Evolutionary conservation across 2,888 invertebrate species (phyloP), one percentile per base, ranked within the genome.

Genomic region (Plebejus melissa): DNA sequence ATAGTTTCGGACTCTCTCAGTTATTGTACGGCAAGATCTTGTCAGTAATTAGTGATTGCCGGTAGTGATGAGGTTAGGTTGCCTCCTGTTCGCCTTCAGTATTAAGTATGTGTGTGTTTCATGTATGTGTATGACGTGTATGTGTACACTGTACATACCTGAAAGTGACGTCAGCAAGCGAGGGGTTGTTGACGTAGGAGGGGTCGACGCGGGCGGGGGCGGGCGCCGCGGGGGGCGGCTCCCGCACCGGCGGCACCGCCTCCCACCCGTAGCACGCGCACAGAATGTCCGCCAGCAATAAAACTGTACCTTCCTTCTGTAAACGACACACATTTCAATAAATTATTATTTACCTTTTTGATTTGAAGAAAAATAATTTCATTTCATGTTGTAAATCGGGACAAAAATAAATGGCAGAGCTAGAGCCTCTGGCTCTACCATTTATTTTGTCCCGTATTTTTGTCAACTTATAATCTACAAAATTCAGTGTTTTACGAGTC

Each of bases 151-250:
- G 22, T 22, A 22, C 22, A 22, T 22, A 95, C 95, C 95, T 94
- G 88, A 98, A 98, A 76, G 98, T 98, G 46, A 98, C 98, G 86
- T 98, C 98, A 81, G 98, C 98, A 58, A 98, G 94, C 83, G 98
- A 98, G 0, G 98, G 97, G 91, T 98, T 98, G 93, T 98, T 98
- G 79, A 98, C 98, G 90, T 98, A 98, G 84, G 97, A 97, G 0
- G 98, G 97, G 91, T 98, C 98, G 81, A 98, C 98, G 77, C 98
- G 94, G 0, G 98, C 97, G 0, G 95, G 94, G 7, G 95, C 92
- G 1, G 96, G 36, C 95, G 95, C 58, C 95, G 95, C 54, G 95
- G 95, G 95, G 16, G 95, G 95, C 7, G 90, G 88, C 83, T 87
- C 88, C 76, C 84, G 82, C 74, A 91, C 91, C 4, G 81, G 94